A percentile compares a stretch with the other conserved stretches of the same genome.
phyloP scores from a whole-genome alignment of 2,113 vertebrate species.

The Chiloscyllium plagiosum region DNA sequence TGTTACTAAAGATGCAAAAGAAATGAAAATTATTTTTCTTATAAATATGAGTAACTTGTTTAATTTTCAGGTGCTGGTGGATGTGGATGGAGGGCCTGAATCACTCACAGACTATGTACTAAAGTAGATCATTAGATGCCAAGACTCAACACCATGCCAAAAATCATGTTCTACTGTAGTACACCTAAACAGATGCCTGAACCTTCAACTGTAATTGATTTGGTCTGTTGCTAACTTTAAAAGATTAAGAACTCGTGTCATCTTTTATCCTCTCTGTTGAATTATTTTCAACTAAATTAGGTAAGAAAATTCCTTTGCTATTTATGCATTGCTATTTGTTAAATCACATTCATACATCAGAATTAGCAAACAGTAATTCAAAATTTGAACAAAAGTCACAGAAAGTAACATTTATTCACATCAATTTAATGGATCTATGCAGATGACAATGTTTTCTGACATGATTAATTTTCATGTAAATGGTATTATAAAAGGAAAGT shows the following conservation, averaged over 20 bases:
- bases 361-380: background rate
- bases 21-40: background rate
- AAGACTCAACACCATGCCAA: background rate
- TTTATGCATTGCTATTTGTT: background rate
- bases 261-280: background rate
- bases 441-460: background rate
- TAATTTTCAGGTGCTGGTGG: background rate
- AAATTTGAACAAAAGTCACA: background rate
- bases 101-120: background rate
- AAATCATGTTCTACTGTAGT: background rate
- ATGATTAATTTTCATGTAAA: background rate
- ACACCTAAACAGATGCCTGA: background rate
- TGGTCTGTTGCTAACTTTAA: background rate
- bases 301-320: background rate
- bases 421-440: background rate
- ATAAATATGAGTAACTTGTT: background rate
- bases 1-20: background rate
- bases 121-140: background rate
- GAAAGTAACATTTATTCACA: background rate
- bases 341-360: background rate
- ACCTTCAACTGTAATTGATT: background rate
- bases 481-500: background rate
- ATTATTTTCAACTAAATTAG: background rate
- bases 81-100: background rate
- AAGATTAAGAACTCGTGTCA: background rate